Evolutionary conservation across 2,888 invertebrate species (phyloP).

Genomic region (Archips crataeganus): DNA sequence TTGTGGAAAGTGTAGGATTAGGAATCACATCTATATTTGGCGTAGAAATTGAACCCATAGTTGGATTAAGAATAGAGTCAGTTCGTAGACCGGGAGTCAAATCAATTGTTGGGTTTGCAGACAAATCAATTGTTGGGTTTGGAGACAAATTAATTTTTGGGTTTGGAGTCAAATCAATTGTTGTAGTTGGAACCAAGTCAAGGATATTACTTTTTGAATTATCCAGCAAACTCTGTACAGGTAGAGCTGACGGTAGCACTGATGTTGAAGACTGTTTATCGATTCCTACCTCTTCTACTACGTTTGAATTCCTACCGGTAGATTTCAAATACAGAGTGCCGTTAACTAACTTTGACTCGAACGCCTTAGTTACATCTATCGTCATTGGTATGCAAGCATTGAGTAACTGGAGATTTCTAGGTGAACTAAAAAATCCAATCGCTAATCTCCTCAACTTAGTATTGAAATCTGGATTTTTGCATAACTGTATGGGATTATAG

Average conservation of each 20-base stretch:
- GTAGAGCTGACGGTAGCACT: slow-evolving; percentile 61
- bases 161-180: slow-evolving; percentile 33
- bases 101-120: slow-evolving; percentile 17
- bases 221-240: slow-evolving; percentile 63
- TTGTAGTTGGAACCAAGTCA: slow-evolving; percentile 39
- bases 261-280: slow-evolving; percentile 46
- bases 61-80: too few relatives aligned
- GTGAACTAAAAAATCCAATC: slow-evolving; percentile 66
- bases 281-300: slow-evolving; percentile 39
- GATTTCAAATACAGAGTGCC: slow-evolving; percentile 64
- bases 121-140: not conserved
- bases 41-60: too few relatives aligned
- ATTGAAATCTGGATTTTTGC: slow-evolving; percentile 81
- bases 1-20: not conserved
- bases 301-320: slow-evolving; percentile 34
- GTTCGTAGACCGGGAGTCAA: too few relatives aligned
- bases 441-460: slow-evolving; percentile 70
- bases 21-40: slow-evolving; percentile 22
- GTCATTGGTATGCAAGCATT: slow-evolving; percentile 72
- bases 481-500: slow-evolving; percentile 71
- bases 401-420: slow-evolving; percentile 64
- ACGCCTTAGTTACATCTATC: slow-evolving; percentile 71
- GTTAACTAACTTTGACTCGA: slow-evolving; percentile 67
- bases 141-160: not conserved
- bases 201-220: slow-evolving; percentile 46